These are phyloP conservation scores for Parasteatoda tepidariorum DNA, from an alignment of 1,140 invertebrate species.

Conservation along the genomic window DNA sequence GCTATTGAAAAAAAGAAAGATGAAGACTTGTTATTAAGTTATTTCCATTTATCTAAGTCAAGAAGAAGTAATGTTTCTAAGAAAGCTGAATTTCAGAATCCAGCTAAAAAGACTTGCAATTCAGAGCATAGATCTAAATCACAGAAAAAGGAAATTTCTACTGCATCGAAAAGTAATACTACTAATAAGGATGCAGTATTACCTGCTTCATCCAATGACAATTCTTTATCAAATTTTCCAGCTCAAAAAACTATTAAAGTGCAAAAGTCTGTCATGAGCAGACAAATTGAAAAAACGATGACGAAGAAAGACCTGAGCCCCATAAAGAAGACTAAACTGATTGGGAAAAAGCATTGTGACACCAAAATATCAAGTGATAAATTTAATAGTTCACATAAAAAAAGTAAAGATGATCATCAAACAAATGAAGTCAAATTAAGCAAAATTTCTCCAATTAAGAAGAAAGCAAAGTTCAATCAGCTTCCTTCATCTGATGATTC, in stretches of 20 bases:
- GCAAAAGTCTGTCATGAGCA: background rate
- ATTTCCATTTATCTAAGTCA: background rate
- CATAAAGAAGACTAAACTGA: too few relatives aligned
- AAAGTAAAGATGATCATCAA: background rate
- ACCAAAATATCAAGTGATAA: background rate
- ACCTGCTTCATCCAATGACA: background rate
- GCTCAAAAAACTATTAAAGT: background rate
- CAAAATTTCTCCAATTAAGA: background rate
- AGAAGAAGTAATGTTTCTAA: background rate
- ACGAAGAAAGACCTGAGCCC: background rate
- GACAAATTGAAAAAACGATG: background rate
- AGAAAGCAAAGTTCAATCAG: background rate
- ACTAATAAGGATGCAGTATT: too few relatives aligned
- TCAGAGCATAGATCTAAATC: background rate
- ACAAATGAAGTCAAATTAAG: background rate
- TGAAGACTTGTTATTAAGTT: conserved; percentile 20
- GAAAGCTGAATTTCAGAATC: too few relatives aligned
- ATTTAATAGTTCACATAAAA: background rate
- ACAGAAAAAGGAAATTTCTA: too few relatives aligned
- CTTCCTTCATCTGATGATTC: background rate
- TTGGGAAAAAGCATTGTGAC: too few relatives aligned
- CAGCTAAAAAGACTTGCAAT: background rate
- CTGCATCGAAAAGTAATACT: too few relatives aligned
- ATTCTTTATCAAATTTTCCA: too few relatives aligned
- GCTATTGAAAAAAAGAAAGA: conserved; percentile 5